Evolutionary conservation across 1,140 invertebrate species (phyloP), one percentile per base, ranked within the genome.

Genomic region (Rhagoletis pomonella): DNA sequence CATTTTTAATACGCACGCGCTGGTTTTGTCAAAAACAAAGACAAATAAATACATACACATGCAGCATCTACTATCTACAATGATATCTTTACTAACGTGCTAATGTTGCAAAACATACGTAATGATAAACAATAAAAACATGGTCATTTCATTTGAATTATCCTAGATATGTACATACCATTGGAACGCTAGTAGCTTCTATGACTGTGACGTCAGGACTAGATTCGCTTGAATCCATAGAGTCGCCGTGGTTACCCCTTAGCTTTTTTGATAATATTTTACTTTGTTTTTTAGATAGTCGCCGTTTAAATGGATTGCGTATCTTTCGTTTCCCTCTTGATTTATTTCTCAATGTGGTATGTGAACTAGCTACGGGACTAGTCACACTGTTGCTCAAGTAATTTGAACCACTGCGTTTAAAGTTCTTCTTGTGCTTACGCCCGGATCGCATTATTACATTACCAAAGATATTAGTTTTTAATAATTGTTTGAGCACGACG

Each of bases 1-100:
- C 14, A 73, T 44, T 73, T 69, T 14, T 42, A 73, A 9, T 12
- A 47, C 67, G 67, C 67, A 73, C 17, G 67, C 67, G 67, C 67
- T 47, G 39, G 4, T 5, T 42, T 3, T 44, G 67, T 73, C 17
- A 44, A 55, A 7, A 10, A 55, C 5, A 55, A 55, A 7, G 50
- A 55, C 1, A 55, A 55, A 55, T 55, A 55, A 29, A 29, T 29
- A 29, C 29, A 29, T 29, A 29, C 29, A 29, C 29, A 29, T 29
- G 29, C 29, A 29, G 1, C 29, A 29, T 29, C 29, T 29, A 29
- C 29, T 29, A 29, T 29, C 29, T 29, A 29, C 0, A 29, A 29
- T 29, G 29, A 29, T 29, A 29, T 29, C 29, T 29, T 29, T 29
- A 29, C 29, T 29, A 29, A 29, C 29, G 5, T 55, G 50, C 50